phyloP scores from a whole-genome alignment of 2,113 vertebrate species.

The Vulpes lagopus region DNA sequence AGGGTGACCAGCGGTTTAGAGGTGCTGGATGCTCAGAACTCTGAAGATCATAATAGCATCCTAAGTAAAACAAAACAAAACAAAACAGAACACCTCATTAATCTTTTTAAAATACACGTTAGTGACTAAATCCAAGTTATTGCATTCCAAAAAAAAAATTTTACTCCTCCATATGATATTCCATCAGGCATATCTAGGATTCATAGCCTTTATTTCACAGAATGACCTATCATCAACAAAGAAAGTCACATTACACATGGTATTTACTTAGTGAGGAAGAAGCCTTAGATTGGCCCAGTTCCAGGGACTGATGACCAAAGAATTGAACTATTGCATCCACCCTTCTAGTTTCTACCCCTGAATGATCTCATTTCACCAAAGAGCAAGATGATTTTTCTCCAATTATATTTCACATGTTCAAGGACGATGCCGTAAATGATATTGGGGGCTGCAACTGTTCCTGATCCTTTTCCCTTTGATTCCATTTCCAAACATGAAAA shows the following conservation, averaged over 20 bases:
- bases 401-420: neutral
- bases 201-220: neutral
- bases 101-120: neutral
- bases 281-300: neutral
- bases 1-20: neutral
- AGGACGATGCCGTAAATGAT: neutral
- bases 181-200: neutral
- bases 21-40: neutral
- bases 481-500: conserved; percentile 36
- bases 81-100: neutral
- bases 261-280: neutral
- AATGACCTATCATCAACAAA: neutral
- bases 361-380: neutral
- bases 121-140: neutral
- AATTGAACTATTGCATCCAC: rapidly evolving
- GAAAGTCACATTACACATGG: neutral
- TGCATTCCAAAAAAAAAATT: neutral
- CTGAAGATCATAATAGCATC: neutral
- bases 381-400: neutral
- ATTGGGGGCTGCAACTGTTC: neutral
- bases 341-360: neutral
- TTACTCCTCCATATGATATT: neutral
- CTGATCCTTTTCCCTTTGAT: neutral
- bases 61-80: neutral
- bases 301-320: neutral